Base-by-base conservation (phyloP, 2,797 vertebrate species). In the Psittacula echo region DNA sequence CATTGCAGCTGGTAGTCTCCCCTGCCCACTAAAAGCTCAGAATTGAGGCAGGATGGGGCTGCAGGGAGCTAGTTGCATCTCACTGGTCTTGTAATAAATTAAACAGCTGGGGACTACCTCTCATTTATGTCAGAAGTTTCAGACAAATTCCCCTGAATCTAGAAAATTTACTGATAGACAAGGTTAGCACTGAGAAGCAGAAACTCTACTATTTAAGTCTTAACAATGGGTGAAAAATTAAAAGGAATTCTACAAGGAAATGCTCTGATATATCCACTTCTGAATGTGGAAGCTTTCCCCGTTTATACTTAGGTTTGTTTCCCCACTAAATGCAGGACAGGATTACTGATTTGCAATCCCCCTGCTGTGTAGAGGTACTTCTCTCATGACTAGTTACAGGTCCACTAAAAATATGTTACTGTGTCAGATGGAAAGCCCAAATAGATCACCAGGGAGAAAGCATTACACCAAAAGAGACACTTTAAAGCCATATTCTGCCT, bases 171-270 rank as follows among this genome's bases (percentile, higher is more conserved):
- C 32, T 76, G 15, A 20, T 66, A 65, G 30, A 8, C 26, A 74
- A 78, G 15, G 13, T 20, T 68, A 66, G 3, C 30, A 44, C 1
- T 10, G 8, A 83, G 30, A 14, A 83, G 8, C 34, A 85, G 45
- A 84, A 84, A 34, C 10, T 64, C 24, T 67, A 11, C 21, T 26
- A 41, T 12, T 13, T 61, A 7, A 51, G 10, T 42, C 22, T 30
- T 51, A 86, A 45, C 4, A 51, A 18, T 29, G 26, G 10, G 8
- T 71, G 30, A 56, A 61, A 88, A 93, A 61, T 37, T 2, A 83
- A 93, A 94, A 83, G 17, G 17, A 94, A 79, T 67, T 90, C 22
- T 86, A 62, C 41, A 73, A 72, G 44, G 56, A 89, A 93, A 78
- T 79, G 62, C 20, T 78, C 37, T 50, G 21, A 66, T 79, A 4